Conservation (phyloP, 1,140 invertebrate genomes). For the Bombus pascuorum region DNA sequence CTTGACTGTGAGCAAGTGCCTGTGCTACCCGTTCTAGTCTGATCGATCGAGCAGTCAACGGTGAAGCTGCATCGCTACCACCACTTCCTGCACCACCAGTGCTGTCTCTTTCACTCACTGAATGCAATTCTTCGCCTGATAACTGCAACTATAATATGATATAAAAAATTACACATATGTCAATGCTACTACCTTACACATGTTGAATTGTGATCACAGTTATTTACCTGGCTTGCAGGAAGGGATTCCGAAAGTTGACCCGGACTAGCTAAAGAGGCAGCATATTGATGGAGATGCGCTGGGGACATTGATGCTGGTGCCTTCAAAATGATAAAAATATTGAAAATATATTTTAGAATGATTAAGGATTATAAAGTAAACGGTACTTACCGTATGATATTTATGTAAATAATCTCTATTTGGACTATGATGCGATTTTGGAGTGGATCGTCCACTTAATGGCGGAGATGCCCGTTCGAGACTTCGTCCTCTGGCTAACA, state of each 20-base stretch:
- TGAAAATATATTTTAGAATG: conserved; percentile 8
- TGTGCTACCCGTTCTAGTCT: conserved; percentile 93
- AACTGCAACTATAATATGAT: conserved; percentile 85
- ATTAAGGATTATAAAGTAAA: not conserved
- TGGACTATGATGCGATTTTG: conserved; percentile 89
- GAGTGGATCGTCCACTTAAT: conserved; percentile 90
- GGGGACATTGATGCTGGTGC: conserved; percentile 94
- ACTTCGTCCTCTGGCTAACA: conserved; percentile 89
- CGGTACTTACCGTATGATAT: conserved; percentile 90
- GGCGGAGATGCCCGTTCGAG: conserved; percentile 90
- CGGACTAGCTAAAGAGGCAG: conserved; percentile 85
- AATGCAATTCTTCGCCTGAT: conserved; percentile 88
- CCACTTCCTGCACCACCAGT: conserved; percentile 84
- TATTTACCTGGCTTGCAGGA: conserved; percentile 90
- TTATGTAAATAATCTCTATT: conserved; percentile 91
- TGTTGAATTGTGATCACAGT: not conserved
- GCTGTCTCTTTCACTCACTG: conserved; percentile 86
- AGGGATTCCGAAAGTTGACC: conserved; percentile 89
- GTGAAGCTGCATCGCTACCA: conserved; percentile 89
- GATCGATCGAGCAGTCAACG: conserved; percentile 93
- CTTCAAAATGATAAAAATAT: conserved; percentile 82
- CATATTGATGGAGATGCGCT: conserved; percentile 91
- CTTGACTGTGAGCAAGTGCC: conserved; percentile 93
- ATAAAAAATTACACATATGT: conserved; percentile 7
- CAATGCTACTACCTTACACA: not conserved